Conservation (phyloP, 2,797 vertebrate genomes). For the Danio choprae region DNA sequence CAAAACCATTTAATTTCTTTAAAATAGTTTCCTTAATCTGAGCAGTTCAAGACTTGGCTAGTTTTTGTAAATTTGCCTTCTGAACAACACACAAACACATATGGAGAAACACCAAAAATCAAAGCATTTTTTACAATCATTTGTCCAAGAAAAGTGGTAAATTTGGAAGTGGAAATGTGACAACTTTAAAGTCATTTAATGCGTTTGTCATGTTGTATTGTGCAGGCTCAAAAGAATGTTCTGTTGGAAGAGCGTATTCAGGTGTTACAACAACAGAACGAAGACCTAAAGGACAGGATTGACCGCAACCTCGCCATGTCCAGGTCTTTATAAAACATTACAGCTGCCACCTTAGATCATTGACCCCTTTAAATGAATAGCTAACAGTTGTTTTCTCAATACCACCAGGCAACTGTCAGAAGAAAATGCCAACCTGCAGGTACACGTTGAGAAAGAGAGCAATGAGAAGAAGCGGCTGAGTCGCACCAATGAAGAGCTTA, state of each 20-base stretch:
- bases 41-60: too few species aligned
- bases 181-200: neutral
- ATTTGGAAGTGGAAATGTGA: neutral
- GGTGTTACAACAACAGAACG: conserved; percentile 95
- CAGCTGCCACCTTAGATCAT: neutral
- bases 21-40: too few species aligned
- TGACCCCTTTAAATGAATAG: too few species aligned
- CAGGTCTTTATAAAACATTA: conserved; percentile 75
- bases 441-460: conserved; percentile 92
- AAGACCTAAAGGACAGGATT: conserved; percentile 92
- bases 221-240: conserved; percentile 92
- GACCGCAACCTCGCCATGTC: conserved; percentile 91
- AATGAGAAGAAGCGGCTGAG: conserved; percentile 97
- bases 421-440: conserved; percentile 95
- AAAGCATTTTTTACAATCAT: too few species aligned
- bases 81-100: too few species aligned
- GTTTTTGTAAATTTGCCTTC: too few species aligned
- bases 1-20: too few species aligned
- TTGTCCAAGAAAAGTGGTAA: too few species aligned
- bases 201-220: conserved; percentile 66
- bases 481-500: conserved; percentile 93
- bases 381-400: conserved; percentile 16
- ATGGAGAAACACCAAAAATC: too few species aligned
- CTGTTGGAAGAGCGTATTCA: conserved; percentile 93
- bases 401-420: conserved; percentile 89